These are phyloP conservation scores for Leucoma salicis DNA, from an alignment of 2,888 invertebrate genomes.

Conservation along the genomic window DNA sequence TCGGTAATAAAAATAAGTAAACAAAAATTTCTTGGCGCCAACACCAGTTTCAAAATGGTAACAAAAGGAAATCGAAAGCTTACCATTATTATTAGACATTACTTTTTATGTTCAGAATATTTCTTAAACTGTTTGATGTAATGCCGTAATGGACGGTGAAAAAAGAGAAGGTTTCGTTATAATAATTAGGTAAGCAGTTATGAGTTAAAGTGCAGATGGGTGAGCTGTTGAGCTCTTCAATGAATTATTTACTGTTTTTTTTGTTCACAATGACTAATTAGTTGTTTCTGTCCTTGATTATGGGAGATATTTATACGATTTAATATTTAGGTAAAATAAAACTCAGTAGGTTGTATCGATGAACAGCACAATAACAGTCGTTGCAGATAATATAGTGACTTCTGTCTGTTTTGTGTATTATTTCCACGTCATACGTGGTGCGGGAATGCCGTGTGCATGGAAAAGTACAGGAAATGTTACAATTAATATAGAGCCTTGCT, in stretches of 20 bases:
- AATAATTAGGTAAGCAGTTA: background rate
- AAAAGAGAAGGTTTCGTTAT: background rate
- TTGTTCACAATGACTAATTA: background rate
- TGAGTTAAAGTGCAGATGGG: background rate
- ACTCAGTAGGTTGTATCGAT: no score
- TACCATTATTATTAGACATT: conserved; percentile 27
- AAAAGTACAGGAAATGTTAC: no score
- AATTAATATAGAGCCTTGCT: no score
- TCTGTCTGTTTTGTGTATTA: no score
- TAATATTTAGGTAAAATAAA: no score
- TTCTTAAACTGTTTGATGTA: conserved; percentile 1
- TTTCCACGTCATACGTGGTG: no score
- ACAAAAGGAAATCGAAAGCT: conserved; percentile 33
- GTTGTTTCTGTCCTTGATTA: background rate
- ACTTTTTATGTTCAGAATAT: conserved; percentile 19
- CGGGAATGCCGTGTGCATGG: no score
- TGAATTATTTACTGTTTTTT: background rate
- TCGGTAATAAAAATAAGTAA: conserved; percentile 61
- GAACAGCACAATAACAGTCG: no score
- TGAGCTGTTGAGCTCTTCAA: background rate
- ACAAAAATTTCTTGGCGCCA: conserved; percentile 63
- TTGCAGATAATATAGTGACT: no score
- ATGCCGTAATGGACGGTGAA: background rate
- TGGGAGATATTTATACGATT: background rate
- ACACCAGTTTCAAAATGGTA: conserved; percentile 36